Evolutionary conservation across 2,113 vertebrate species (phyloP), one percentile per base, ranked within the genome.

Genomic region (Panthera leo): DNA sequence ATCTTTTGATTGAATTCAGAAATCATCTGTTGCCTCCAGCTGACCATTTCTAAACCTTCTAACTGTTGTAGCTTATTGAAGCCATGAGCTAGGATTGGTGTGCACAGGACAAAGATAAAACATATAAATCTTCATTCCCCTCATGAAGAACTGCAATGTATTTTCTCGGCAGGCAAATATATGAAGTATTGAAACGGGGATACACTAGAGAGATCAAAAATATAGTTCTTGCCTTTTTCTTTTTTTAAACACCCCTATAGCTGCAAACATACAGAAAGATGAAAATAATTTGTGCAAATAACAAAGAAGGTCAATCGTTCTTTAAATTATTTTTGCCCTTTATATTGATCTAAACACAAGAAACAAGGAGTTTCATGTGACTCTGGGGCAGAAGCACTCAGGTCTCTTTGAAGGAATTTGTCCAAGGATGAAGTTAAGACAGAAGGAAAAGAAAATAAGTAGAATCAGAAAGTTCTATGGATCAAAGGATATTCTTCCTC

Each of bases 11-110:
- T 97, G 82, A 97, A 97, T n/a, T 82, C 89, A 89, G 84, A 95
- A 98, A 96, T 94, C 78, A 96, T 97, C 94, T 93, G 63, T 95
- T 96, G 89, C 92, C 75, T 98, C 89, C 93, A 98, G 97, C 87
- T 98, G 94, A 97, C 63, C 27, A 11, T 96, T 98, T 97, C 88
- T 94, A 95, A 97, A 68, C 18, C 21, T 94, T 76, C 94, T 97
- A 73, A 91, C 71, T 94, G 51, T 84, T 63, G 42, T 5, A 93
- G 63, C 65, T 93, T 94, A 70, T 93, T 95, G 94, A 98, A 98
- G 73, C 31, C 97, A 71, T 29, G 86, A 97, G 70, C 88, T 93
- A 58, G 91, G 97, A 97, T 71, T 75, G 76, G 95, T 94, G 84
- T 55, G 10, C 68, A 68, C 16, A 73, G 85, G 85, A 95, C 78